A percentile compares a stretch with the other conserved stretches of the same genome.
These are phyloP conservation scores for Phalacrocorax aristotelis DNA, from an alignment of 2,113 vertebrate genomes.

Conservation along the genomic window DNA sequence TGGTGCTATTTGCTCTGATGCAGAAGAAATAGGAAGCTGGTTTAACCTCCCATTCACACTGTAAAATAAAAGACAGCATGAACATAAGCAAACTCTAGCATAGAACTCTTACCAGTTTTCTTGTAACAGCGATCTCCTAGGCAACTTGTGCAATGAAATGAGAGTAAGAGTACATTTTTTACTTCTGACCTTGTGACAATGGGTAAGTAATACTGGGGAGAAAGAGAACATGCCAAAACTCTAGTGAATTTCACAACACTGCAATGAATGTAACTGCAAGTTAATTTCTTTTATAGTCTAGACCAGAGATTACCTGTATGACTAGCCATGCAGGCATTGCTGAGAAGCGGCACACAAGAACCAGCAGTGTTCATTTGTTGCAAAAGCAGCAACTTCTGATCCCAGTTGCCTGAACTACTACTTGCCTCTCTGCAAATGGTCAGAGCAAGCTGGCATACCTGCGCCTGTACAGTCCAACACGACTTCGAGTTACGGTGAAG, in stretches of 20 bases:
- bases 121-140: neutral
- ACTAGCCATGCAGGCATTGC: neutral
- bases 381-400: neutral
- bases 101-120: neutral
- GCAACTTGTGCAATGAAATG: neutral
- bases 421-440: neutral
- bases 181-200: neutral
- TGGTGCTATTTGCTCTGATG: slow-evolving; percentile 8
- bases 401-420: neutral
- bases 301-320: neutral
- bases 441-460: neutral
- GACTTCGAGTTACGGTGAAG: neutral
- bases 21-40: slow-evolving; percentile 19
- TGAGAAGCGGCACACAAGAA: neutral
- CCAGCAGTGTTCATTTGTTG: neutral
- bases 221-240: neutral
- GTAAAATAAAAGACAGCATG: slow-evolving; percentile 6
- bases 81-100: neutral
- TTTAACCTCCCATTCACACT: neutral
- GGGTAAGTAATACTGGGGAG: neutral
- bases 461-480: neutral
- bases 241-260: neutral
- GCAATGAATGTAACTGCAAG: neutral
- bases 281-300: neutral
- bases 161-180: neutral